Evolutionary conservation across 2,797 vertebrate species (phyloP), one percentile per base, ranked within the genome.

Genomic region (Ciconia nigra): DNA sequence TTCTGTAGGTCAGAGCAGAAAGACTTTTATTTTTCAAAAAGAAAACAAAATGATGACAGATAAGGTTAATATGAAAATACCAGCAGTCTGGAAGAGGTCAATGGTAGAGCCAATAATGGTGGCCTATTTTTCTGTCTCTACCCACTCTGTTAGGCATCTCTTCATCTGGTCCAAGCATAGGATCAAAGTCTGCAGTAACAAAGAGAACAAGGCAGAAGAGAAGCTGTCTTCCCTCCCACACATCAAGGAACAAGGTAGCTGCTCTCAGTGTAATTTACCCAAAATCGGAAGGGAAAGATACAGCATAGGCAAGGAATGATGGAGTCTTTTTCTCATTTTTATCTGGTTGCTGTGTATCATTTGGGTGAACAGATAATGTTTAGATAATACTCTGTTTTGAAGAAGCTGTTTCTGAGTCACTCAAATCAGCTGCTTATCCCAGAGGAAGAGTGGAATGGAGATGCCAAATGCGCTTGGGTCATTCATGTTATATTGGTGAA

Each of bases 371-470:
- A 94, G 72, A 78, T 78, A 83, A 70, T 33, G 28, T 71, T 92
- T 81, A 72, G 89, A n/a, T 72, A 91, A 93, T 87, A 44, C 11
- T 46, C 37, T 67, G n/a, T 65, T 94, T 88, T 89, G 71, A 96
- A 90, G 81, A 93, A 61, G 49, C 61, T 95, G 51, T 89, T 94
- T 81, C 66, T 87, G 81, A 94, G 57, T 96, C 86, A 93, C 41
- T 89, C 61, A 57, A 42, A 83, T 92, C 74, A 87, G 55, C 41
- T 81, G 52, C 28, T 72, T 54, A 58, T 92, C 52, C 37, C 67
- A 71, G 59, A 93, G 21, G 61, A 87, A 85, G 37, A 71, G 17
- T 46, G 76, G 44, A 95, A 89, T 33, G 25, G 37, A 82, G 61
- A 49, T 44, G 54, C 25, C 42, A 89, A 80, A 83, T 39, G 42